Conservation (phyloP, 1,140 invertebrate genomes). For the Drosophila rufa region DNA sequence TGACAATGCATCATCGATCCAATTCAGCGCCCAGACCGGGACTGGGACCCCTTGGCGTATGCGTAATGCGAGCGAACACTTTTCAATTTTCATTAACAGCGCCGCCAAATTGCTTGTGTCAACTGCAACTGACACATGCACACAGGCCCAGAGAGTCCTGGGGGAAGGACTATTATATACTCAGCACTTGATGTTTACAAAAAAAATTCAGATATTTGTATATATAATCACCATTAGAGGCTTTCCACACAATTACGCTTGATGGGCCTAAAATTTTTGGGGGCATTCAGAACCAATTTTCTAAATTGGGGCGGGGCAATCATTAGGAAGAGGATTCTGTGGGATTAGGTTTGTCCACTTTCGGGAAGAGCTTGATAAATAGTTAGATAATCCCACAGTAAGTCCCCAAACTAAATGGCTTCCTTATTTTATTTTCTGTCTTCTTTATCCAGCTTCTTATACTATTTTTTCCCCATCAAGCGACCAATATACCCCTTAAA, state of each 20-base stretch:
- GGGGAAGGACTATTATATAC: neutral
- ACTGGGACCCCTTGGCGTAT: slow-evolving; percentile 55
- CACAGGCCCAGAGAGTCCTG: neutral
- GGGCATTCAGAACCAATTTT: neutral
- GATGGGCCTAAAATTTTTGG: neutral
- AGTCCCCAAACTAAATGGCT: neutral
- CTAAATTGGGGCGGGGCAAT: neutral
- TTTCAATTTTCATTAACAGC: slow-evolving; percentile 78
- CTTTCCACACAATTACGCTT: slow-evolving; percentile 10
- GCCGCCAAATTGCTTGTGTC: slow-evolving; percentile 60
- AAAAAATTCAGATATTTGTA: neutral
- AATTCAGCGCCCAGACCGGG: slow-evolving; percentile 24
- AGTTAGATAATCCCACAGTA: neutral
- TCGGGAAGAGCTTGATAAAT: neutral
- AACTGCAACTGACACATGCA: slow-evolving; percentile 21
- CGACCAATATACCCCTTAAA: neutral
- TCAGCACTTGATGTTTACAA: neutral
- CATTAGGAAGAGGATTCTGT: neutral
- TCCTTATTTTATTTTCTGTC: no score
- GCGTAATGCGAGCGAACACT: slow-evolving; percentile 58
- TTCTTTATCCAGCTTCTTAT: no score
- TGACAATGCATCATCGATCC: slow-evolving; percentile 72
- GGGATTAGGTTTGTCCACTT: slow-evolving; percentile 3
- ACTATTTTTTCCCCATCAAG: no score
- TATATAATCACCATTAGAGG: neutral